Evolutionary conservation across 1,140 invertebrate species (phyloP), one percentile per base, ranked within the genome.

Genomic region (Maconellicoccus hirsutus): DNA sequence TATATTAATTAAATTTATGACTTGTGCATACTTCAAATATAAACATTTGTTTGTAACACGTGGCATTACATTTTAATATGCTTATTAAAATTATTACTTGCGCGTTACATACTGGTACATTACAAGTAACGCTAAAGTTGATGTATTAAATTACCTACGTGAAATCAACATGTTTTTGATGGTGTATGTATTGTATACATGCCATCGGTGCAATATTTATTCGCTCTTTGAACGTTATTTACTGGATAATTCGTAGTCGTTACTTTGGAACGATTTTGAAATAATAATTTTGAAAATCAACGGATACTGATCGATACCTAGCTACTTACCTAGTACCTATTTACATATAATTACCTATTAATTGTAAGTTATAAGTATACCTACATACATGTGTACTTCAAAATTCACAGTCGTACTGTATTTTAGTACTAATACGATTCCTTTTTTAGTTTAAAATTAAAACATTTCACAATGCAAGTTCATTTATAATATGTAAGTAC

Each of bases 21-120:
- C 42, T 52, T 52, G 42, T 52, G 42, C 42, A 52, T 52, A 16
- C 42, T 52, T 19, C 42, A 16, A 16, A 3, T 52, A 52, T 52
- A 52, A 52, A 52, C 42, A 52, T 52, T 52, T 52, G 42, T 52
- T 52, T 52, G 42, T 52, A 52, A 16, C 42, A 52, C 42, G 42
- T 52, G 42, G 42, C 42, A 52, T 52, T 52, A 52, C 42, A 52
- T 52, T 52, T 52, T 52, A 52, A 52, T 52, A 52, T 33, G 42
- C 42, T 52, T 52, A 52, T 52, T 52, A 52, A 52, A 52, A 52
- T 8, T 52, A 52, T 52, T 52, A 52, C 42, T 52, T 16, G n/a
- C 42, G 42, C 42, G 42, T 52, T 52, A 52, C 42, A 52, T 52
- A 52, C 42, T 52, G 42, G 42, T 52, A 52, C n/a, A 52, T 52